Conservation (phyloP, 2,797 vertebrate genomes). For the Microctenopoma stevenorrisi region DNA sequence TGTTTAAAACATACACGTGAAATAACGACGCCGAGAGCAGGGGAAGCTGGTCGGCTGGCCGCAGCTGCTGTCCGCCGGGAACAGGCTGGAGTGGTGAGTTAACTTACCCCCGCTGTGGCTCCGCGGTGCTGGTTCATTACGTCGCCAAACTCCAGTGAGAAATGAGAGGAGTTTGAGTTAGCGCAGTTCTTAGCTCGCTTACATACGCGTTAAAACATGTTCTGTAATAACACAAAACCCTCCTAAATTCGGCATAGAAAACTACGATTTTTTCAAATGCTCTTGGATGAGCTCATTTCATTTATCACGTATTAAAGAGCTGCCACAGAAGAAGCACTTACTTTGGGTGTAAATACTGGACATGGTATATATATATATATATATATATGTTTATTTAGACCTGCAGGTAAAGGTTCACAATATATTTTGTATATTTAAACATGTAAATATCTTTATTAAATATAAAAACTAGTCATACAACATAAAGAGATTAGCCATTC, state of each 20-base stretch:
- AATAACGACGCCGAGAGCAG: background rate
- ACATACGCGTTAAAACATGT: rapidly evolving
- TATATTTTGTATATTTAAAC: too few species aligned
- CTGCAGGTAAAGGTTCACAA: background rate
- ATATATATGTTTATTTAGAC: background rate
- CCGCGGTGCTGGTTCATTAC: background rate
- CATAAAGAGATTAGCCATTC: background rate
- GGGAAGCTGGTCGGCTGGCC: constrained; percentile 10
- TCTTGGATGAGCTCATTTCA: too few species aligned
- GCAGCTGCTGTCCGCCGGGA: constrained; percentile 12
- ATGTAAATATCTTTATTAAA: too few species aligned
- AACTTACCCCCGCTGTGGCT: constrained; percentile 9
- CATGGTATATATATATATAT: too few species aligned
- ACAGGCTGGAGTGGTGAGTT: constrained; percentile 52
- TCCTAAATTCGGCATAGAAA: background rate
- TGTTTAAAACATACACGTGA: background rate
- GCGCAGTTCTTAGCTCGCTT: background rate
- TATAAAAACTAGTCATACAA: too few species aligned
- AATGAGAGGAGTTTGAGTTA: background rate
- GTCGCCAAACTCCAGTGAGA: background rate
- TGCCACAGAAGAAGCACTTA: background rate
- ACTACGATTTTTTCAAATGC: too few species aligned
- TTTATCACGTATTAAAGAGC: background rate
- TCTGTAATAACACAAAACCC: rapidly evolving
- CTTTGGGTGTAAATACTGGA: too few species aligned